phyloP scores from a whole-genome alignment of 2,888 invertebrate species.

The Luperina nickerlii region DNA sequence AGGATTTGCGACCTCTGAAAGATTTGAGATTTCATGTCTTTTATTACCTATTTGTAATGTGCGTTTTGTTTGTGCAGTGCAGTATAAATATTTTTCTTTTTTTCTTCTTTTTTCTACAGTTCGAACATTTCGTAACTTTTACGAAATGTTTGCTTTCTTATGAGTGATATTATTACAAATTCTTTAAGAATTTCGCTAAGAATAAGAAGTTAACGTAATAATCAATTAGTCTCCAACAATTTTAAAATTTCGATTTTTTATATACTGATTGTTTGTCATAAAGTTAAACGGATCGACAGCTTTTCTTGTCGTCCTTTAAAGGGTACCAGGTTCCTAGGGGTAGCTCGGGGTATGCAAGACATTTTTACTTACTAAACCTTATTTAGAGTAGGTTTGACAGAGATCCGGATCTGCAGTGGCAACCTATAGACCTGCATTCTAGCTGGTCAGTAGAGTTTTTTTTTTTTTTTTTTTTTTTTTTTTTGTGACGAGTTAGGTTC shows the following conservation, averaged over 20 bases:
- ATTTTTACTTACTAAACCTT: conserved; percentile 21
- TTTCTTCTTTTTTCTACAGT: background rate
- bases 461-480: too few relatives aligned
- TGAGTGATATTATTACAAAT: background rate
- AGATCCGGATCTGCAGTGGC: background rate
- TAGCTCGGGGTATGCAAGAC: background rate
- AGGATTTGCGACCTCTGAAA: background rate
- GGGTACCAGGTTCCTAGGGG: conserved; percentile 1
- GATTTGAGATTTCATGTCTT: background rate
- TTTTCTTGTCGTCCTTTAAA: conserved; percentile 4
- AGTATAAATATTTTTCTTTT: too few relatives aligned
- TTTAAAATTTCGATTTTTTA: background rate
- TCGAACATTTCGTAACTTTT: background rate
- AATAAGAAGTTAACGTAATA: background rate
- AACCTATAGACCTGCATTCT: background rate
- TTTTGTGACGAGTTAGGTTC: too few relatives aligned
- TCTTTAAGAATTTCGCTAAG: background rate
- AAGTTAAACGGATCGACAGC: background rate
- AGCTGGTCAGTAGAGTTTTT: background rate
- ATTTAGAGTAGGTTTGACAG: conserved; percentile 3
- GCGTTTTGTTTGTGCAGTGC: too few relatives aligned
- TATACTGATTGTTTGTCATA: too few relatives aligned
- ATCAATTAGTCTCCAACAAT: background rate
- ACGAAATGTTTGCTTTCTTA: background rate
- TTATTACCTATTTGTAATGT: too few relatives aligned